Percentiles rank a stretch among this genome's conserved stretches.
phyloP scores from a whole-genome alignment of 2,113 vertebrate genomes.

The Sigmodon hispidus region DNA sequence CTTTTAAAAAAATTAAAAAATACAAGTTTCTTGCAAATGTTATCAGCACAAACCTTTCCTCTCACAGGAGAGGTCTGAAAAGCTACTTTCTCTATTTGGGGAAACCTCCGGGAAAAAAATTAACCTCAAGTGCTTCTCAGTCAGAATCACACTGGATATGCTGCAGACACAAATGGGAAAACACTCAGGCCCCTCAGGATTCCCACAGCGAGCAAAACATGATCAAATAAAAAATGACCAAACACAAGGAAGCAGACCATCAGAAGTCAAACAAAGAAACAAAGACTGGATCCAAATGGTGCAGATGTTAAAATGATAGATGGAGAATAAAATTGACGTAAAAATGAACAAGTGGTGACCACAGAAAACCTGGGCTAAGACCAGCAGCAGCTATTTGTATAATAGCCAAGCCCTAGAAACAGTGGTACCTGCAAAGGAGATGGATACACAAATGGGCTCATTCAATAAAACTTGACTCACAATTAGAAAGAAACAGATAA shows the following conservation, averaged over 20 bases:
- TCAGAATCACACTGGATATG: background rate
- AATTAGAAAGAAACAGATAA: background rate
- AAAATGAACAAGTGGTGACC: background rate
- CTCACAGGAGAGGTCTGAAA: background rate
- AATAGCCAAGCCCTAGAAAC: background rate
- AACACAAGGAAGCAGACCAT: slow-evolving; percentile 24
- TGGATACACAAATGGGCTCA: background rate
- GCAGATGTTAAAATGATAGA: background rate
- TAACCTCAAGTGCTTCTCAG: slow-evolving; percentile 25
- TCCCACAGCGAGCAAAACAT: slow-evolving; percentile 32
- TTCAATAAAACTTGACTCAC: background rate
- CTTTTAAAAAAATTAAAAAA: background rate
- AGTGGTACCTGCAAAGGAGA: background rate
- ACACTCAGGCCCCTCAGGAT: background rate
- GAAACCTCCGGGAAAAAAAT: slow-evolving; percentile 38
- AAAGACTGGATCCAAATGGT: background rate
- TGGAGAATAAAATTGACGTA: background rate
- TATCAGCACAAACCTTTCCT: slow-evolving; percentile 11
- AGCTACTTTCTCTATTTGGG: background rate
- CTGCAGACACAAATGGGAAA: slow-evolving; percentile 31
- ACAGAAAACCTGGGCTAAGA: background rate
- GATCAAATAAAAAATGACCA: slow-evolving; percentile 15
- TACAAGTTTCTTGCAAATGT: background rate
- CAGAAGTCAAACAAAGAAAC: background rate
- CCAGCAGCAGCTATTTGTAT: background rate